These are phyloP conservation scores for Apodemus speciosus DNA, from an alignment of 2,113 vertebrate genomes.

Conservation along the genomic window DNA sequence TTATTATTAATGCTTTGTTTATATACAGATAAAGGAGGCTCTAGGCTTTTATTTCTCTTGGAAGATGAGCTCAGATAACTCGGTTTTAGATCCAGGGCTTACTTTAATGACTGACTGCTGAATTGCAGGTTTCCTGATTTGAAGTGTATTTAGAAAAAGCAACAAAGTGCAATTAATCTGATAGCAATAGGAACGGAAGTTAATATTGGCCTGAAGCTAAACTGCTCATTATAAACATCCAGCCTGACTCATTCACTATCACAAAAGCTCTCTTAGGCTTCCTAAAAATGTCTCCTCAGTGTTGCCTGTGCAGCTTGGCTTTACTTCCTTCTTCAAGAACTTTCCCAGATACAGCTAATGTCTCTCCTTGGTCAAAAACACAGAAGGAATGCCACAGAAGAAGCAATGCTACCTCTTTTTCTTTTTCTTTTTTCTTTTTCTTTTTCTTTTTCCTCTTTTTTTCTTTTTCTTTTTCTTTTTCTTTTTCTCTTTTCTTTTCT, in stretches of 20 bases:
- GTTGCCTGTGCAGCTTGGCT: too few species aligned
- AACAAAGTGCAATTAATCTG: constrained; percentile 69
- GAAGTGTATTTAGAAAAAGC: constrained; percentile 65
- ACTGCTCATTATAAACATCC: constrained; percentile 49
- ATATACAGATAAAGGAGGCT: background rate
- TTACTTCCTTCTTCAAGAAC: constrained; percentile 12
- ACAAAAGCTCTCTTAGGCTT: background rate
- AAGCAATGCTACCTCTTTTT: too few species aligned
- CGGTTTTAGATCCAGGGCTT: background rate
- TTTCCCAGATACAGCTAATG: background rate
- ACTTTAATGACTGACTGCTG: constrained; percentile 56
- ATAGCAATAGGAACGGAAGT: constrained; percentile 63
- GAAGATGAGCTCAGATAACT: constrained; percentile 15
- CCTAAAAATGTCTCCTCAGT: background rate
- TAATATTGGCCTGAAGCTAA: constrained; percentile 61
- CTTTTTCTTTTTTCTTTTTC: background rate
- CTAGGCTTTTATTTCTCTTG: constrained; percentile 38
- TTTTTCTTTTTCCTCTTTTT: too few species aligned
- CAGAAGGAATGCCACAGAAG: too few species aligned
- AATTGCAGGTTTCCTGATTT: constrained; percentile 62
- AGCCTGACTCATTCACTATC: constrained; percentile 52
- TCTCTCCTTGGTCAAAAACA: background rate
- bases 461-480: too few species aligned
- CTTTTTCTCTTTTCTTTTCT: background rate
- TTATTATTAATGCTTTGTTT: constrained; percentile 49